Evolutionary conservation across 2,797 vertebrate genomes (phyloP).

Genomic region (Acanthurus leucopareius): DNA sequence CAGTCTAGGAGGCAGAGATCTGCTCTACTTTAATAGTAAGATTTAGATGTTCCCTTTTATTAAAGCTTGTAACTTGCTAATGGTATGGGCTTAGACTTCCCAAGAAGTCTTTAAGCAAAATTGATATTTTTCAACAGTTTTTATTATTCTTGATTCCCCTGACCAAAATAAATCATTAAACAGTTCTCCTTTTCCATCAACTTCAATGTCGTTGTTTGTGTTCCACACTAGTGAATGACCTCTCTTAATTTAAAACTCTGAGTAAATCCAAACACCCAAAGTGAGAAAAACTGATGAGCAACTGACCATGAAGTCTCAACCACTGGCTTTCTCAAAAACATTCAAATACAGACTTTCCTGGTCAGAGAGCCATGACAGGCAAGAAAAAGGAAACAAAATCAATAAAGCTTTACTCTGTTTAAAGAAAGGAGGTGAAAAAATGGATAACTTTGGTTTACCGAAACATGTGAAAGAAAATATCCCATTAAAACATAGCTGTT

Average conservation of each 20-base stretch:
- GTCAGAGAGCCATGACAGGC: constrained; percentile 35
- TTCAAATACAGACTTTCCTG: constrained; percentile 24
- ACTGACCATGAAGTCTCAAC: constrained; percentile 14
- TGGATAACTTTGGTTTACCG: background rate
- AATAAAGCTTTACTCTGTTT: constrained; percentile 26
- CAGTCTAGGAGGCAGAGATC: no score
- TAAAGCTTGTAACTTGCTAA: no score
- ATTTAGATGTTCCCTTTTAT: no score
- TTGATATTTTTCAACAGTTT: no score
- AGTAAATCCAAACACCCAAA: constrained; percentile 12
- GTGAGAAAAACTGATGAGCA: constrained; percentile 23
- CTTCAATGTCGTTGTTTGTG: background rate
- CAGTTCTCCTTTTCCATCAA: background rate
- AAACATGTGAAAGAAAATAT: background rate
- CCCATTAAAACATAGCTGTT: constrained; percentile 11
- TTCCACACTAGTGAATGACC: background rate
- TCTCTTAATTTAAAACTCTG: background rate
- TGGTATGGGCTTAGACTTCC: no score
- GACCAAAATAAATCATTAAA: background rate
- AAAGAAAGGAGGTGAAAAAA: constrained; percentile 13
- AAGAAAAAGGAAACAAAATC: constrained; percentile 42
- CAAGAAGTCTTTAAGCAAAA: no score
- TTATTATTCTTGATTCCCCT: no score
- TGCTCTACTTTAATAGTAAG: no score
- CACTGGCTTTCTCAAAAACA: constrained; percentile 22